Evolutionary conservation across 1,140 invertebrate genomes (phyloP), one percentile per base, ranked within the genome.

Genomic region (Diploscapter pachys): DNA sequence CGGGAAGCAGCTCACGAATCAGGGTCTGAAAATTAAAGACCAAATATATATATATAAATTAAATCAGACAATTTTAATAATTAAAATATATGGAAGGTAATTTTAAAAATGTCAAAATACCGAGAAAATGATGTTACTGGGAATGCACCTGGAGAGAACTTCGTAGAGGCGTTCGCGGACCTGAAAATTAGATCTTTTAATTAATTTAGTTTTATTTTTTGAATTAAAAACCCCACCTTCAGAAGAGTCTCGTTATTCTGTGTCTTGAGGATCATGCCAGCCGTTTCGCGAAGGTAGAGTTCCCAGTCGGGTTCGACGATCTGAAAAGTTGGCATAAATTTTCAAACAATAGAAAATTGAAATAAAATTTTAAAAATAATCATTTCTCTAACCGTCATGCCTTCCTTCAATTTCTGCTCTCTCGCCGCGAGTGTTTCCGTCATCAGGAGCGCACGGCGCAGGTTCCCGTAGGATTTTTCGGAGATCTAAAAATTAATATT

Each of bases 231-330:
- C 31, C 31, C 31, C 31, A 31, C 91, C 85, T 94, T 92, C 54
- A 93, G 87, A 65, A 99, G 85, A 85, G 87, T 88, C 72, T 91
- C 90, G 1, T 94, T 92, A 77, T 90, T 92, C 85, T 98, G 95
- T 85, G 98, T 92, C 31, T 91, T 88, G 4, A 96, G 88, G 82
- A 98, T 95, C 87, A 92, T 90, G 63, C 89, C 90, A 0, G 94
- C 95, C 13, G 94, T 97, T 75, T 93, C 92, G 80, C 89, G 88
- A 9, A 99, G 90, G 86, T 91, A 98, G 2, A 91, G 83, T 86
- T 95, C 91, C 96, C 96, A 99, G 88, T 98, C 95, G 4, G 95
- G 92, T 82, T 93, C 91, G 2, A 90, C 88, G 56, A 98, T 90
- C 72, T 91, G 90, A 86, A 95, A 93, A 84, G 93, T 31, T 31